Evolutionary conservation across 30 jellyfish, hydroid and myxozoan genomes (phyloP), one percentile per base, ranked within the genome.

Genomic region (Nemopilema nomurai): DNA sequence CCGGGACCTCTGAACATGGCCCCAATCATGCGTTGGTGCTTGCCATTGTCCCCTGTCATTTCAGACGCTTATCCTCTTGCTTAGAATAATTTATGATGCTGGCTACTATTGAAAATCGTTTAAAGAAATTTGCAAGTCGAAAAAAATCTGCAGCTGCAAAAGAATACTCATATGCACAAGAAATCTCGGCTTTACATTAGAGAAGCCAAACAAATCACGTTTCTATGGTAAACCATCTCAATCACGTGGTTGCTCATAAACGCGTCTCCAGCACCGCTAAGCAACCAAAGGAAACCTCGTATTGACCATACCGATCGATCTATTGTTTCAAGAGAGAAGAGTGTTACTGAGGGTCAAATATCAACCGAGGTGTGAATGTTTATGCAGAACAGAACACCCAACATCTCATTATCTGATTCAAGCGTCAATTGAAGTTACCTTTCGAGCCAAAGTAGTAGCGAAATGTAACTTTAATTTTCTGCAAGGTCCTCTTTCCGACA

Each of bases 1-100:
- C 98, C 98, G 23, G 98, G 98, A 32, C 98, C 98, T 72, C 96
- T 50, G 72, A 92, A 92, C 98, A 92, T 92, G 29, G 98, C 98
- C 24, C 96, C 92, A 51, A 92, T 92, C 92, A 90, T 84, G 26
- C 92, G 96, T 6, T 81, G 62, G 70, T 76, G 71, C 73, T 66
- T 84, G 23, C 49, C 97, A 24, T 33, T 80, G 23, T 50, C n/a
- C 66, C 75, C 94, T 67, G 89, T 29, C 92, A 84, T 84, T 16
- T 41, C 73, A 26, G 71, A 72, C 65, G 57, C 0, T 23, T 27
- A 49, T 19, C 28, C 27, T 71, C 18, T 71, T 28, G 63, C 28
- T 29, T 26, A 16, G 51, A 49, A 71, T 71, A 29, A 71, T 32
- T 30, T 23, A 32, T 30, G 81, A 16, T 28, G 80, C 80, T 28